Percentiles rank a stretch among this genome's conserved stretches.
These are phyloP conservation scores for Patella caerulea DNA, from an alignment of 2,888 invertebrate species.

Conservation along the genomic window DNA sequence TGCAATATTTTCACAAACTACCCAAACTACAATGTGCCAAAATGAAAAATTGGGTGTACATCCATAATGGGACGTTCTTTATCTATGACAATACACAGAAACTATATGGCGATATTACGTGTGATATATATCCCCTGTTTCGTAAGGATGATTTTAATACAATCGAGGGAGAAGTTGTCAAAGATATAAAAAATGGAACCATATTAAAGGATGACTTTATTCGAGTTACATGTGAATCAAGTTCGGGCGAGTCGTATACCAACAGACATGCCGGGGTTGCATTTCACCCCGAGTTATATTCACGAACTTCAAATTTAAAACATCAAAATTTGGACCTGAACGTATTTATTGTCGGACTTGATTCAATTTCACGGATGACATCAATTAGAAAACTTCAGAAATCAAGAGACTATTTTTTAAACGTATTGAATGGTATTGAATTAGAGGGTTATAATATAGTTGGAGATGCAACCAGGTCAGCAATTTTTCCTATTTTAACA, in stretches of 20 bases:
- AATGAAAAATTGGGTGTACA: conserved; percentile 82
- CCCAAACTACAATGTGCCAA: conserved; percentile 78
- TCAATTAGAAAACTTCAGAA: conserved; percentile 52
- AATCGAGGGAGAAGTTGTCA: conserved; percentile 29
- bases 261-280: conserved; percentile 77
- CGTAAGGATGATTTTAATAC: conserved; percentile 45
- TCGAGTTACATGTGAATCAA: conserved; percentile 43
- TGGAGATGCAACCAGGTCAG: conserved; percentile 50
- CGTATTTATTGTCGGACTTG: conserved; percentile 84
- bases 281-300: conserved; percentile 18
- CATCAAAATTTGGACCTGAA: conserved; percentile 68
- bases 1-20: conserved; percentile 79
- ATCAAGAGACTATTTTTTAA: conserved; percentile 44
- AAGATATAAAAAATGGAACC: conserved; percentile 32
- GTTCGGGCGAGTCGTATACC: conserved; percentile 75
- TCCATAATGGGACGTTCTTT: conserved; percentile 77
- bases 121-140: conserved; percentile 74
- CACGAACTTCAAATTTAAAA: neutral
- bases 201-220: conserved; percentile 47
- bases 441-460: conserved; percentile 52
- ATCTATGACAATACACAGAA: conserved; percentile 74
- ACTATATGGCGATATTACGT: conserved; percentile 70
- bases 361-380: conserved; percentile 86
- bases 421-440: conserved; percentile 38
- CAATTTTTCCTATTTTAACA: conserved; percentile 45